Percentiles rank a stretch among this genome's conserved stretches.
phyloP scores from a whole-genome alignment of 2,797 vertebrate species.

The Diglossa cyanea region DNA sequence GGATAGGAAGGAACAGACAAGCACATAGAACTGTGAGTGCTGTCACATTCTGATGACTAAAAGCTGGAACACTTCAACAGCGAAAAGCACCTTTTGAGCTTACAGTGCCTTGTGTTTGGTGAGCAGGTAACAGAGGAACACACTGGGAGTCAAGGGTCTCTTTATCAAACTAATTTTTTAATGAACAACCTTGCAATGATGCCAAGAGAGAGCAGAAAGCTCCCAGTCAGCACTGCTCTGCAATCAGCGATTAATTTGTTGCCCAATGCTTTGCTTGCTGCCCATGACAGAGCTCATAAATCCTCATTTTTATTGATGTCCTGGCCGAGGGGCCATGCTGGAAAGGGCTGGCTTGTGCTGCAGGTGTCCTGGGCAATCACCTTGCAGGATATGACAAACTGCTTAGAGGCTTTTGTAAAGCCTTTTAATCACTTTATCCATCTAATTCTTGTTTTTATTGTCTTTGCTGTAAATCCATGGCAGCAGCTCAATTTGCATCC shows the following conservation, averaged over 20 bases:
- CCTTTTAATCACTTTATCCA: background rate
- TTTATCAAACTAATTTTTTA: constrained; percentile 21
- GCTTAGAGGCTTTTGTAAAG: background rate
- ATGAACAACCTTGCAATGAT: background rate
- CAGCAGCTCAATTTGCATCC: background rate
- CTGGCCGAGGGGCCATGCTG: background rate
- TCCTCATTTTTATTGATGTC: constrained; percentile 31
- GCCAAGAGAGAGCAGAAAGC: constrained; percentile 35
- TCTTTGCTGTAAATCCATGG: background rate
- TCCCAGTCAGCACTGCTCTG: constrained; percentile 6
- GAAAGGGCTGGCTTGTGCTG: background rate
- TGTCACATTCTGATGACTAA: background rate
- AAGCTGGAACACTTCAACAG: background rate
- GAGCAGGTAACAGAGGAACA: background rate
- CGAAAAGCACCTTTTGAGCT: background rate
- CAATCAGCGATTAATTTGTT: constrained; percentile 53
- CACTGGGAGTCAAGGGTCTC: background rate
- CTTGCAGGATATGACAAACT: background rate
- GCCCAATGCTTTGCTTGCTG: background rate
- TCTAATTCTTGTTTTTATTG: background rate
- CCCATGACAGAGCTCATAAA: constrained; percentile 55
- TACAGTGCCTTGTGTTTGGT: background rate
- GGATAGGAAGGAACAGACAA: background rate
- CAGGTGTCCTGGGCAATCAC: background rate
- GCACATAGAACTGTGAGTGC: background rate